Percentiles rank a stretch among this genome's conserved stretches.
Evolutionary conservation across 2,797 vertebrate genomes (phyloP).

Genomic region (Poecile montanus): DNA sequence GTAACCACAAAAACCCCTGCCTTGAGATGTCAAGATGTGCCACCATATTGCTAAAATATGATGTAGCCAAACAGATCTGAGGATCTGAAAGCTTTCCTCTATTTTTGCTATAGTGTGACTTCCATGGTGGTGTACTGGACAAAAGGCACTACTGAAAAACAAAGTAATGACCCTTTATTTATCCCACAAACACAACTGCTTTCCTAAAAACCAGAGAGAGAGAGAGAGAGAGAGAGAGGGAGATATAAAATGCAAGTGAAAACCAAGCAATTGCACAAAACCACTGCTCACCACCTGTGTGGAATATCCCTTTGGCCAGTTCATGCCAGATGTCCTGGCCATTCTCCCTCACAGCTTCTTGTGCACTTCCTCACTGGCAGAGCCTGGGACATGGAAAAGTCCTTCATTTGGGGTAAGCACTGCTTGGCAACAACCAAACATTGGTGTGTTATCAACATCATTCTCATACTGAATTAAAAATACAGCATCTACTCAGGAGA

Average conservation of each 20-base stretch:
- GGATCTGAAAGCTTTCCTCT: not conserved
- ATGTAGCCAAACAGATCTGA: not conserved
- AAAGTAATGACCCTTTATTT: not conserved
- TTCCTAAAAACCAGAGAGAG: not conserved
- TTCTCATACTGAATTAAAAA: not conserved
- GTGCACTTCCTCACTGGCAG: not conserved
- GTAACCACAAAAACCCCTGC: not conserved
- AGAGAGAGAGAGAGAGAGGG: not conserved
- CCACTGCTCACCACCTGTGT: not conserved
- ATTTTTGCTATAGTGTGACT: not conserved
- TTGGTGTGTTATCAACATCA: not conserved
- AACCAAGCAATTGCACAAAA: not conserved
- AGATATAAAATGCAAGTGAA: not conserved
- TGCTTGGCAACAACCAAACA: not conserved
- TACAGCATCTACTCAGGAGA: not conserved
- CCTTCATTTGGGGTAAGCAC: not conserved
- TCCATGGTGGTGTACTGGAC: not conserved
- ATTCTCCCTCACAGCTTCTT: not conserved
- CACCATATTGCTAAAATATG: not conserved
- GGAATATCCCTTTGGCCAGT: not conserved
- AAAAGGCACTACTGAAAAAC: not conserved
- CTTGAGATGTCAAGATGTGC: not conserved
- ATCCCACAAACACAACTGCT: not conserved
- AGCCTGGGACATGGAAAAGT: not conserved
- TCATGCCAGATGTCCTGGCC: not conserved